These are phyloP conservation scores for Cryptotermes secundus DNA, from an alignment of 1,140 invertebrate species.

Conservation along the genomic window DNA sequence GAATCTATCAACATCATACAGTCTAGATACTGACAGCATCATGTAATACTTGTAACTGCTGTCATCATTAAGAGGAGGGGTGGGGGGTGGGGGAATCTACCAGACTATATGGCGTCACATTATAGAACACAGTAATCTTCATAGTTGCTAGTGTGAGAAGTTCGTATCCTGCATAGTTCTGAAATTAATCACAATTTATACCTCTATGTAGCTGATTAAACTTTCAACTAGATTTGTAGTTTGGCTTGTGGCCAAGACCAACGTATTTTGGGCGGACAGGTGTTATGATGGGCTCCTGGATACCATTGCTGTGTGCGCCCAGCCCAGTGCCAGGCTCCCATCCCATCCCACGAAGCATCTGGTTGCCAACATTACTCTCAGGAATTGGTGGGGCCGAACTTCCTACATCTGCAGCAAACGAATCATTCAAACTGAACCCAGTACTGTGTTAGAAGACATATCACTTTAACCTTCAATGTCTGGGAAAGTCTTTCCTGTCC, in stretches of 20 bases:
- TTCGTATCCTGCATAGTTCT: too few species aligned
- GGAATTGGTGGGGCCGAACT: constrained; percentile 43
- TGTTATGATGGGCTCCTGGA: constrained; percentile 43
- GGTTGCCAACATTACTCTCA: constrained; percentile 45
- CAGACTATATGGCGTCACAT: too few species aligned
- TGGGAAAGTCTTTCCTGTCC: too few species aligned
- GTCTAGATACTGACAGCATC: too few species aligned
- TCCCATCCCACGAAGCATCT: constrained; percentile 46
- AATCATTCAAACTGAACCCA: neutral
- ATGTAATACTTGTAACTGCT: too few species aligned
- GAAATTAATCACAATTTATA: neutral
- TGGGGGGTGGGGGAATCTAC: too few species aligned
- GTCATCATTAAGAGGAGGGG: too few species aligned
- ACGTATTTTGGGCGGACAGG: constrained; percentile 30
- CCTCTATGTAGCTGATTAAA: neutral
- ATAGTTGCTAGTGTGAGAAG: too few species aligned
- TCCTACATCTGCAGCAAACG: constrained; percentile 19
- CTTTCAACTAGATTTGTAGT: constrained; percentile 33
- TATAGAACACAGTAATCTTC: too few species aligned
- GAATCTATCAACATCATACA: too few species aligned
- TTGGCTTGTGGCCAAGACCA: constrained; percentile 30
- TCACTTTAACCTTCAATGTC: too few species aligned
- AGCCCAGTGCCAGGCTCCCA: constrained; percentile 47
- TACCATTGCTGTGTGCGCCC: constrained; percentile 42
- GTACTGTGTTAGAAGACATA: too few species aligned